Conservation (phyloP, 2,797 vertebrate genomes). For the Sebastes glaucus region DNA sequence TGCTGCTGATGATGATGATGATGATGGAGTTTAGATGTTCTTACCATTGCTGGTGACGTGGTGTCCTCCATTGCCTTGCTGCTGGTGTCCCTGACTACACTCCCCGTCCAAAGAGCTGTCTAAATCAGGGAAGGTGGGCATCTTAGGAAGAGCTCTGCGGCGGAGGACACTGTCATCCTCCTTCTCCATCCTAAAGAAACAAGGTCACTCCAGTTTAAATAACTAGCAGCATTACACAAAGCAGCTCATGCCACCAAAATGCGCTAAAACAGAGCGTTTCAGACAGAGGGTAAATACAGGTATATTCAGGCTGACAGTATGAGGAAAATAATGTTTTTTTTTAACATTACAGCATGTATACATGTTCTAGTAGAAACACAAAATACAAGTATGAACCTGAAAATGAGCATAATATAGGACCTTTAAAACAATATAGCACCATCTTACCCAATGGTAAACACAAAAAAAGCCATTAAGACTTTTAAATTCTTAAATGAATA, state of each 20-base stretch:
- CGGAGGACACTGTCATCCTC: slow-evolving; percentile 34
- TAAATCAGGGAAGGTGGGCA: slow-evolving; percentile 23
- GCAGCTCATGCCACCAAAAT: background rate
- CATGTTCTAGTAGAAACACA: no score
- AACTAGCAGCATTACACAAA: background rate
- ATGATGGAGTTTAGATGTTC: background rate
- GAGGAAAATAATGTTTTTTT: no score
- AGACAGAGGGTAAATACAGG: no score
- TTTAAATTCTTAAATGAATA: no score
- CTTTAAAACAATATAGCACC: no score
- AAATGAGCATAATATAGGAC: no score
- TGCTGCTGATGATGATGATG: no score
- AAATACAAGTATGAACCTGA: no score
- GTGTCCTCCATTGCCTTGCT: slow-evolving; percentile 37
- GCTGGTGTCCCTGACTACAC: slow-evolving; percentile 5
- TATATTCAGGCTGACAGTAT: no score
- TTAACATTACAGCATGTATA: no score
- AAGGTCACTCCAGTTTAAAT: background rate
- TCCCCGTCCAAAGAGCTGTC: slow-evolving; percentile 34
- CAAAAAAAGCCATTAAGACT: no score
- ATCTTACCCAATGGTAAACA: no score
- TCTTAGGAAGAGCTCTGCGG: slow-evolving; percentile 25
- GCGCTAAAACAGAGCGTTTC: background rate
- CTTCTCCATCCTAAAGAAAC: slow-evolving; percentile 70
- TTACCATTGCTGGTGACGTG: slow-evolving; percentile 72